Conservation (phyloP, 2,797 vertebrate genomes). For the Clarias pachynema region DNA sequence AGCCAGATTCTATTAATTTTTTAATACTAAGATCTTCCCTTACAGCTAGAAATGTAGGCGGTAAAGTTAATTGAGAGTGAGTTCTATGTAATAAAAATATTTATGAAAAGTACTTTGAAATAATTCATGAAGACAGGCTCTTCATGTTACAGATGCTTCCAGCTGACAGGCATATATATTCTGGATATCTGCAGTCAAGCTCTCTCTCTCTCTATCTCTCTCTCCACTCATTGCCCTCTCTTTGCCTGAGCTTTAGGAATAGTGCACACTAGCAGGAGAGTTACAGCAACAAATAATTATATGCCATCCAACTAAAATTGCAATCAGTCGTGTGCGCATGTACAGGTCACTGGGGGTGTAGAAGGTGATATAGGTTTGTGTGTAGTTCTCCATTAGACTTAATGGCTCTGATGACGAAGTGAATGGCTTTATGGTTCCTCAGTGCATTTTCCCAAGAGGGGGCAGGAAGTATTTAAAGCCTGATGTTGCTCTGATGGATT, state of each 20-base stretch:
- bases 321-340: background rate
- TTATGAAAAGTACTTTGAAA: conserved; percentile 34
- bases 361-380: background rate
- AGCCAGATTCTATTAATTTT: conserved; percentile 37
- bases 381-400: conserved; percentile 10
- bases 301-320: background rate
- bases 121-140: conserved; percentile 35
- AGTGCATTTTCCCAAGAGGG: background rate
- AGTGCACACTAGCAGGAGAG: background rate
- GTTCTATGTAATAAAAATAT: conserved; percentile 35
- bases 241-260: background rate
- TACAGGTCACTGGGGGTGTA: background rate
- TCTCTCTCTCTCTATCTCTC: conserved; percentile 1
- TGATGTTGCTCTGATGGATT: conserved; percentile 2
- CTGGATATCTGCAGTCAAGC: background rate
- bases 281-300: background rate
- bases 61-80: conserved; percentile 30
- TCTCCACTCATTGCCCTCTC: background rate
- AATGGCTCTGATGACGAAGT: background rate
- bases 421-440: conserved; percentile 5
- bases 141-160: conserved; percentile 2
- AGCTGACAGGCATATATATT: background rate
- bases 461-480: conserved; percentile 1
- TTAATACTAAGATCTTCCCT: conserved; percentile 14
- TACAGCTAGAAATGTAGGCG: conserved; percentile 15